Conservation (phyloP, 2,797 vertebrate genomes). For the Mareca penelope region DNA sequence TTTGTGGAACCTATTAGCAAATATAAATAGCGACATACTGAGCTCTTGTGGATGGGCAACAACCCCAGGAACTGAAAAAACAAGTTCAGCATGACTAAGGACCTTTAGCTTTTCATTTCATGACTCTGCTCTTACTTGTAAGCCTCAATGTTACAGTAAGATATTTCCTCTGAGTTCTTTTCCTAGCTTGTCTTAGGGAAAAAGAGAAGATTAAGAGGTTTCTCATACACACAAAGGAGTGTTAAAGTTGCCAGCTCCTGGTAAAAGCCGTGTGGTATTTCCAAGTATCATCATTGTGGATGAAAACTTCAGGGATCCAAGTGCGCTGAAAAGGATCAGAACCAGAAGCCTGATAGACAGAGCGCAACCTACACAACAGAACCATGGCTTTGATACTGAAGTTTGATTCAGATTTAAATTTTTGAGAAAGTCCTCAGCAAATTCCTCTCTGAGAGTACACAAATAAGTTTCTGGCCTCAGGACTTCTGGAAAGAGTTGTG, state of each 20-base stretch:
- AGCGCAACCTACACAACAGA: background rate
- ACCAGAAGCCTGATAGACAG: background rate
- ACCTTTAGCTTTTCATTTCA: slow-evolving; percentile 37
- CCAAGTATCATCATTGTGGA: background rate
- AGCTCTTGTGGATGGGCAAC: slow-evolving; percentile 11
- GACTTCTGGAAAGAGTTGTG: background rate
- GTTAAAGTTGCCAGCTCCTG: background rate
- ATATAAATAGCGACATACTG: background rate
- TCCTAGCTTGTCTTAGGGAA: background rate
- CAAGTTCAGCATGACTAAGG: slow-evolving; percentile 39
- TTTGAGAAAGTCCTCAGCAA: background rate
- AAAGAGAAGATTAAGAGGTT: background rate
- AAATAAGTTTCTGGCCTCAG: background rate
- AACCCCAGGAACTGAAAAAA: slow-evolving; percentile 24
- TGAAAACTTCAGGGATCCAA: background rate
- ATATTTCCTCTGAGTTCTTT: background rate
- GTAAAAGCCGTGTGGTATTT: background rate
- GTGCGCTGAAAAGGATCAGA: background rate
- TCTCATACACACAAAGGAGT: background rate
- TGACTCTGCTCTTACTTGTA: slow-evolving; percentile 39
- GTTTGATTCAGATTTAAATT: background rate
- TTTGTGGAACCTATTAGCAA: slow-evolving; percentile 31
- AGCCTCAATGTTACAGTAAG: slow-evolving; percentile 4
- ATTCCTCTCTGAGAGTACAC: background rate
- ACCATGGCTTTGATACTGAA: background rate